Evolutionary conservation across 2,888 invertebrate genomes (phyloP), one percentile per base, ranked within the genome.

Genomic region (Micoletzkya japonica): DNA sequence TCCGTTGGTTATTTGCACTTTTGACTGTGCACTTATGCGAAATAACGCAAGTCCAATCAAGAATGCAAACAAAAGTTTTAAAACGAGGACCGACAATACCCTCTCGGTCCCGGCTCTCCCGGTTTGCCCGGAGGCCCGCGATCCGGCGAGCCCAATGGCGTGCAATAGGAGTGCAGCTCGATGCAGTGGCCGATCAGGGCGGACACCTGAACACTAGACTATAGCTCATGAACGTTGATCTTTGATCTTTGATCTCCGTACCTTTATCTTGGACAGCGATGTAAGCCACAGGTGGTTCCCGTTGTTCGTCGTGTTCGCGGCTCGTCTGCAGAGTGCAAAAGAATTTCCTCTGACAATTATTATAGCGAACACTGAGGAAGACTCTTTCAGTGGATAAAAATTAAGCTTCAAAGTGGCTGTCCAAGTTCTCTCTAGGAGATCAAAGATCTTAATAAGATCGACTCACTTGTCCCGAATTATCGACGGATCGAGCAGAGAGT

Each of bases 161-260:
- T 79, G 67, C 85, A 85, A 72, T 81, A 85, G 49, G 82, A 73
- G 67, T 85, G 85, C 4, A 85, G 69, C 26, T 81, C 81, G 28
- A 81, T 67, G 69, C 85, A 85, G 70, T 82, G 80, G 34, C 80
- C 77, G 69, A 85, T 72, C 52, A 85, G 72, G 37, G 83, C 83
- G 66, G 77, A 73, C 69, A 82, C 81, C 81, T 82, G 59, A 14
- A 30, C 34, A 3, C 1, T 1, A 34, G 6, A 17, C 14, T 34
- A 58, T 32, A 3, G 44, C 4, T 58, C 7, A 20, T 2, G 24
- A 7, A 58, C 34, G 14, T 28, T 54, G 54, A 10, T 39, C 17
- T 39, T 17, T 17, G 7, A 39, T 39, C 39, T 39, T 10, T 39
- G 39, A 10, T 10, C 39, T 39, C 39, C 28, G 14, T 34, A 76